Base-by-base conservation (phyloP, 2,797 vertebrate species). In the Ctenopoma multispine region DNA sequence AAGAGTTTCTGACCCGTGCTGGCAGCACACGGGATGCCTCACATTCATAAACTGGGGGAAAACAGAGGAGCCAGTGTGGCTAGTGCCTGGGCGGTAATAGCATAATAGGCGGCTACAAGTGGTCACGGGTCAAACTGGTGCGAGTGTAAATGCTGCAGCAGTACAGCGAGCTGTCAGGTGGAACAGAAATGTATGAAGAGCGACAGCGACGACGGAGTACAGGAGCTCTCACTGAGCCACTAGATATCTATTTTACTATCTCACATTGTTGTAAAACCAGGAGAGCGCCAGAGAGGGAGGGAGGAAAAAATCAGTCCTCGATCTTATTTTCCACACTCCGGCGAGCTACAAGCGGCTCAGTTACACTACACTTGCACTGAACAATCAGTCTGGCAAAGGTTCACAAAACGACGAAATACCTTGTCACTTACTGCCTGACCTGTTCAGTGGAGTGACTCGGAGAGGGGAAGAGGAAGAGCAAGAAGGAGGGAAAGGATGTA, bases 261-360 rank as follows among this genome's bases (percentile, higher is more conserved):
- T 84, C 73, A 72, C 79, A 76, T 61, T 75, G 82, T 72, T 74
- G 80, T 79, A 79, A 79, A 80, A 82, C 74, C 67, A 61, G 53
- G 44, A 53, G 66, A 72, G 79, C 67, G 77, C 59, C 44, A 41
- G 60, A 18, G 63, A 55, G 46, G 46, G 56, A 47, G 48, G 54
- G 53, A 47, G 56, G 50, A 47, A 48, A 86, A 82, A 86, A 87
- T 83, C 83, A 79, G 77, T 77, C 81, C 87, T 86, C 77, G 92
- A 95, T 96, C 94, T 97, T 95, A 96, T 97, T 96, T 95, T 95
- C 94, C 93, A 95, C 95, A 96, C 95, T 95, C 92, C 92, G 89
- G 81, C 94, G 93, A 94, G 92, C 95, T 93, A 95, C 95, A 95
- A 94, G 94, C 95, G 88, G 94, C 96, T 95, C 93, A 90, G 94